Evolutionary conservation across 1,140 invertebrate species (phyloP), one percentile per base, ranked within the genome.

Genomic region (Macrobrachium rosenbergii): DNA sequence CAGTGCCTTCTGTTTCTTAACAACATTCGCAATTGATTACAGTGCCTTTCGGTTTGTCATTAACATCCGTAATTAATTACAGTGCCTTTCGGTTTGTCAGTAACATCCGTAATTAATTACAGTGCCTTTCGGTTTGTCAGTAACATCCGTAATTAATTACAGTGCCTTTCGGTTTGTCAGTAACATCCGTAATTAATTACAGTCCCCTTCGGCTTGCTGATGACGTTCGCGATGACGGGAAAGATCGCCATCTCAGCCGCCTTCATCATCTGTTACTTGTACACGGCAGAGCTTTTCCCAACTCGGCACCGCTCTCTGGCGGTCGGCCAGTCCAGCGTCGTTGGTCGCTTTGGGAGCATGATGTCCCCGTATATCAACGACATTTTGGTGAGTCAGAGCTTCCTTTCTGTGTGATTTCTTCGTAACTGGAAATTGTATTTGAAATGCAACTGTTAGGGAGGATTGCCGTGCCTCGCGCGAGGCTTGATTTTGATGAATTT

Each of bases 241-340:
- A 88, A 88, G 67, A 88, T 88, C 52, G 87, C 69, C 5, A 58
- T 69, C 8, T 52, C 87, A 11, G 83, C 87, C 0, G 73, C 28
- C 19, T 88, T 88, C 77, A 69, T 75, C 60, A 87, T 88, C 28
- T 37, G 88, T 17, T 88, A 87, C 23, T 58, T 88, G 2, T 88
- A 88, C 82, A 88, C 87, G 43, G 87, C 82, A 43, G 87, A 88
- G 23, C 73, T 88, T 2, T 88, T 88, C 64, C 87, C 87, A 23
- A 88, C 87, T 8, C 59, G 43, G 0, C 10, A 75, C 10, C 62
- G 82, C 21, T 52, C 64, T n/a, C n/a, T 59, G 52, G 82, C 82
- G 19, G 37, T 83, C 16, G 82, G 82, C 0, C 21, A 28, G 21
- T 23, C 69, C 43, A 45, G 37, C 28, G 23, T 83, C 64, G 11